Base-by-base conservation (phyloP, 2,888 invertebrate species). In the Stratiomys singularior region DNA sequence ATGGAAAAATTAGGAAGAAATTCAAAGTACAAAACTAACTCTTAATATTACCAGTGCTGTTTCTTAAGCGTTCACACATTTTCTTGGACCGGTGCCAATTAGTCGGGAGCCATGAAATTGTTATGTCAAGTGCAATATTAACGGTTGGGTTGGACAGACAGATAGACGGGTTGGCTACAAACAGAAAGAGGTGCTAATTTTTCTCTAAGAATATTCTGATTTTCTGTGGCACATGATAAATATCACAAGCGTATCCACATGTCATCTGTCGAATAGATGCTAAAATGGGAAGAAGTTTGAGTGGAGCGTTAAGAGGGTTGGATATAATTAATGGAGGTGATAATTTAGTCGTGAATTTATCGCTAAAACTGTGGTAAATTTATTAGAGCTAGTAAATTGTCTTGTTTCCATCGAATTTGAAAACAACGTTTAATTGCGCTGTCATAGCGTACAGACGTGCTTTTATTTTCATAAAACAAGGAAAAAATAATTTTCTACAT, bases 31-130 rank as follows among this genome's bases (percentile, higher is more conserved):
- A 37, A 37, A 3, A 37, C 37, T 37, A 37, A 37, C 37, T 37
- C 3, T 3, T 37, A 9, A 3, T 37, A 37, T 3, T 37, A 37
- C 5, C 37, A 9, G 37, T 37, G 46, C 69, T 25, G 47, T 13
- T 46, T 25, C 46, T 46, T 66, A 66, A 44, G 5, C 44, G 44
- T 44, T 18, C 66, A 66, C 37, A 66, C 23, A 66, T 23, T 25
- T 28, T 72, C 23, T 72, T 72, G 72, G 72, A 25, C n/a, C 56
- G 58, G 58, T 52, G 72, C 72, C 72, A 72, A 72, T 72, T 72
- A 72, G 72, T 72, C 72, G 58, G 58, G 56, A 72, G 72, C 72
- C 72, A 56, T 72, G 72, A 72, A 72, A 72, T 72, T 21, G 27
- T 56, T 46, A 18, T 72, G 56, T 56, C 56, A 72, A 72, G 72